phyloP scores from a whole-genome alignment of 2,888 invertebrate species.

The Kryphioiulus occultus region DNA sequence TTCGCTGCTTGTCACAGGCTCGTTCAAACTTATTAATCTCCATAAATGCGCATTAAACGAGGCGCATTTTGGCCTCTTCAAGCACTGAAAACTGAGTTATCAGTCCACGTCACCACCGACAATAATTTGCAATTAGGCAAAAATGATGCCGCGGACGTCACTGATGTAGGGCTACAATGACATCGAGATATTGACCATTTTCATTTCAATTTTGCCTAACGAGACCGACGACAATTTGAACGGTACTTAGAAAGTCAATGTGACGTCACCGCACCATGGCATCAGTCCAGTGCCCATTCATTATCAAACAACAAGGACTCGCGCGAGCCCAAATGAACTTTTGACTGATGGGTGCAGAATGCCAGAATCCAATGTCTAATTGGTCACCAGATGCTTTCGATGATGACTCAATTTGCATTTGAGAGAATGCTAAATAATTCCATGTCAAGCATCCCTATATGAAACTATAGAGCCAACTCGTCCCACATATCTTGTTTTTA shows the following conservation, averaged over 20 bases:
- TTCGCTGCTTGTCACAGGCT: constrained; percentile 12
- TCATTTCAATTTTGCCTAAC: background rate
- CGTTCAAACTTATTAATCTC: constrained; percentile 1
- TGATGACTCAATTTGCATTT: background rate
- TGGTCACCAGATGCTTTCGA: background rate
- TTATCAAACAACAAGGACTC: background rate
- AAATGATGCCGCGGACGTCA: background rate
- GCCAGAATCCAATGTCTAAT: background rate
- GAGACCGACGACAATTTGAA: background rate
- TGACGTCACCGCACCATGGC: background rate
- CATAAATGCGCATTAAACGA: background rate
- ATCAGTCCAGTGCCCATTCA: background rate
- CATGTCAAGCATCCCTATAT: too few relatives aligned
- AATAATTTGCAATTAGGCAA: constrained; percentile 15
- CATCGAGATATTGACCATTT: background rate
- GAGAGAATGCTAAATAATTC: too few relatives aligned
- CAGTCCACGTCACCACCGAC: background rate
- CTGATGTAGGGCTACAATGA: background rate
- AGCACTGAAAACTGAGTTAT: background rate
- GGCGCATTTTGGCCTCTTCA: background rate
- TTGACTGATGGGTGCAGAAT: background rate
- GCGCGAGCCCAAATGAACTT: background rate
- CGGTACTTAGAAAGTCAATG: background rate
- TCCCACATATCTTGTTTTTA: too few relatives aligned
- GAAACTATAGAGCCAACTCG: too few relatives aligned